Evolutionary conservation across 2,888 invertebrate genomes (phyloP).

Genomic region (Ennomos quercinarius): DNA sequence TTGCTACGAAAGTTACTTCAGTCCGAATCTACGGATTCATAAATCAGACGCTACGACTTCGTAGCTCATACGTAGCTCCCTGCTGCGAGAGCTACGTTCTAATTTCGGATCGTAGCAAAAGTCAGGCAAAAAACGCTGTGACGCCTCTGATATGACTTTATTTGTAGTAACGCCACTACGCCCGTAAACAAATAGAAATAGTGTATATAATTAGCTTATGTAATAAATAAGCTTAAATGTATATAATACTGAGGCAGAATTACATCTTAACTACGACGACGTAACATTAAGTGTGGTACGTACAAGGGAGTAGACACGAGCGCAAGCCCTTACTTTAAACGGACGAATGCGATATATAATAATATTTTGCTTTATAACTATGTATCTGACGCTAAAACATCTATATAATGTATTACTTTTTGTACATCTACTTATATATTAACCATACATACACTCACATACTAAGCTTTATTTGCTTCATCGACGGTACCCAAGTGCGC

Average conservation of each 20-base stretch:
- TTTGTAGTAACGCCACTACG: conserved; percentile 78
- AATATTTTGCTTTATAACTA: conserved; percentile 85
- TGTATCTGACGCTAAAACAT: conserved; percentile 86
- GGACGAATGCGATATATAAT: conserved; percentile 86
- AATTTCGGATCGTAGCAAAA: conserved; percentile 49
- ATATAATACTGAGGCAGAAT: conserved; percentile 86
- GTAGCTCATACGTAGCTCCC: conserved; percentile 8
- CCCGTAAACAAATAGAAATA: conserved; percentile 81
- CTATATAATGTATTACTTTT: conserved; percentile 86
- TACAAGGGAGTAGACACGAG: conserved; percentile 84
- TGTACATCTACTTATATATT: conserved; percentile 84
- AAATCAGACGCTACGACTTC: background rate
- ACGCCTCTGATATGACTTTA: conserved; percentile 82
- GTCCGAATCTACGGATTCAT: background rate
- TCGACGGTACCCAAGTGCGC: conserved; percentile 76
- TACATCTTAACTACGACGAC: conserved; percentile 85
- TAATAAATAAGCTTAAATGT: conserved; percentile 85
- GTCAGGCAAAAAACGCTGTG: conserved; percentile 61
- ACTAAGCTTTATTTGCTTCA: conserved; percentile 80
- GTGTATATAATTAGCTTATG: conserved; percentile 85
- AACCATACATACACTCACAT: conserved; percentile 83
- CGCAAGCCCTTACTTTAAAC: conserved; percentile 85
- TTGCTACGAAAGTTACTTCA: background rate
- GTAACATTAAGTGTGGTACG: conserved; percentile 83
- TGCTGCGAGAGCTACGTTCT: conserved; percentile 10